Percentiles rank a stretch among this genome's conserved stretches.
Conservation (phyloP, 2,113 vertebrate genomes). For the Ochotona curzoniae region DNA sequence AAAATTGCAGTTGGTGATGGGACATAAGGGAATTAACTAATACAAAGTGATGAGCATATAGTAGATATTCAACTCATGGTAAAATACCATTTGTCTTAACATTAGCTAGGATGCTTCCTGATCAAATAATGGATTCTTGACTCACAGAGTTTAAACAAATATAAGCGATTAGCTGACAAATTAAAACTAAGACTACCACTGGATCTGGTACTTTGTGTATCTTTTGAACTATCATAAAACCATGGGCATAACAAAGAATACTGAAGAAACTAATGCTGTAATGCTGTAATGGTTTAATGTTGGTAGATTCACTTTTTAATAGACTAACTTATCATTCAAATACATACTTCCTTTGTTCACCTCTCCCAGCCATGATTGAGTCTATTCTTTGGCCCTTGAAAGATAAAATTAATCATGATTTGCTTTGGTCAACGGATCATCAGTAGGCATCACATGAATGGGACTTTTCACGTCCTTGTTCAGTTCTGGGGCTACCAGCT, state of each 20-base stretch:
- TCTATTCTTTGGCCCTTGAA: not conserved
- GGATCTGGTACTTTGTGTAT: not conserved
- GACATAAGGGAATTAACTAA: not conserved
- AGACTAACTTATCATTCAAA: not conserved
- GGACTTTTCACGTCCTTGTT: fast-evolving
- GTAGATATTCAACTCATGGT: not conserved
- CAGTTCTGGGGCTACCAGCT: not conserved
- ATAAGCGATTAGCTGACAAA: not conserved
- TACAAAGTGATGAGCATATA: not conserved
- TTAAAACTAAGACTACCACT: not conserved
- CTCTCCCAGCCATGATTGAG: not conserved
- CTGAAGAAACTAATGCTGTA: not conserved
- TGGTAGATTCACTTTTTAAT: not conserved
- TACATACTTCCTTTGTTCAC: not conserved
- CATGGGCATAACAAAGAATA: not conserved
- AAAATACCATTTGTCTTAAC: not conserved
- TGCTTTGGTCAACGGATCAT: not conserved
- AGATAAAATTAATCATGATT: not conserved
- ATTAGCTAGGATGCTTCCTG: not conserved
- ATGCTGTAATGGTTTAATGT: too few species aligned
- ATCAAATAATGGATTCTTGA: not conserved
- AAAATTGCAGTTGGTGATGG: not conserved
- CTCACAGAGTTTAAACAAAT: not conserved
- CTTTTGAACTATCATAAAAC: not conserved
- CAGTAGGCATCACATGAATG: not conserved